Conservation (phyloP, 2,113 vertebrate genomes). For the Dicaeum eximium region DNA sequence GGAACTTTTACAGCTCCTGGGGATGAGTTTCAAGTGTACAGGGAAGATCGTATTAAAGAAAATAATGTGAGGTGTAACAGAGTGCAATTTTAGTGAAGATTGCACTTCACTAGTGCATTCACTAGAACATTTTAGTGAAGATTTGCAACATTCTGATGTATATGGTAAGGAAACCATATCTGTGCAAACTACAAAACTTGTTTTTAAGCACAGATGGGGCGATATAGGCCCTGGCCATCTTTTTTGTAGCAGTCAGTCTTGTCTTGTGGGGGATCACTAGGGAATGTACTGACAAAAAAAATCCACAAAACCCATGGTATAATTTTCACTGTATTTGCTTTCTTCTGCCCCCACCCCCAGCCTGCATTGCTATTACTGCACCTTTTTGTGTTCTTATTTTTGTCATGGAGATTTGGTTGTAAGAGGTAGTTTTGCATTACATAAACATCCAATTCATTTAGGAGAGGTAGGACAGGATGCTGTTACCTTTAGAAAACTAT, state of each 20-base stretch:
- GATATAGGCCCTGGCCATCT: neutral
- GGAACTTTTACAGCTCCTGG: conserved; percentile 2
- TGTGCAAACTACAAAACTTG: neutral
- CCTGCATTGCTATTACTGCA: neutral
- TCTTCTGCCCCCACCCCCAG: too few species aligned
- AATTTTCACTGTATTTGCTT: neutral
- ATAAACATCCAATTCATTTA: neutral
- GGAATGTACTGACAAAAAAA: neutral
- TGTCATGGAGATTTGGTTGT: neutral
- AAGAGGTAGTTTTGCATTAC: neutral
- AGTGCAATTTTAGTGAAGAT: neutral
- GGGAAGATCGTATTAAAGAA: neutral
- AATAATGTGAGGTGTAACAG: neutral
- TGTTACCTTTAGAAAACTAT: neutral
- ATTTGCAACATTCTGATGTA: neutral
- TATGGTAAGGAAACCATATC: rapidly evolving
- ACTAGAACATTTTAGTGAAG: neutral
- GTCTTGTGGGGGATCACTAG: neutral
- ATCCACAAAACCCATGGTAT: neutral
- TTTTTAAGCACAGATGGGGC: neutral
- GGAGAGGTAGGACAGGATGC: neutral
- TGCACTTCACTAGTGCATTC: too few species aligned
- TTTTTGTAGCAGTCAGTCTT: conserved; percentile 36
- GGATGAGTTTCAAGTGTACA: neutral
- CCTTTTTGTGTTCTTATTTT: neutral